Evolutionary conservation across 2,888 invertebrate genomes (phyloP).

Genomic region (Ophion costatus): DNA sequence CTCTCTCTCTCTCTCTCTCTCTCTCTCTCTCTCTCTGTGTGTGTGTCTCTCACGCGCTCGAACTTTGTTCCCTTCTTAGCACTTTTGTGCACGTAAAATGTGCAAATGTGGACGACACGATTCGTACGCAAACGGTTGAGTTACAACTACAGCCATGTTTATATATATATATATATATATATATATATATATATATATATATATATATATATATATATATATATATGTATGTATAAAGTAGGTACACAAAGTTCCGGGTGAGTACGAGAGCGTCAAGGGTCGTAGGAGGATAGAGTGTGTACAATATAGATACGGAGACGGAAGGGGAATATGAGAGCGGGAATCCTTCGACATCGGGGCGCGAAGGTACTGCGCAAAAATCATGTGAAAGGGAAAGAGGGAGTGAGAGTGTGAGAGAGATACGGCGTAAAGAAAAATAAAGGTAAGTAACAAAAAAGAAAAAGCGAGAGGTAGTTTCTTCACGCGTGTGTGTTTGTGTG

Average conservation of each 20-base stretch:
- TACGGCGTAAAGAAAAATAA: slow-evolving; percentile 18
- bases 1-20: slow-evolving; percentile 48
- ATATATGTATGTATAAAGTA: slow-evolving; percentile 37
- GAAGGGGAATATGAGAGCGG: slow-evolving; percentile 43
- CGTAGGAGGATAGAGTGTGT: slow-evolving; percentile 8
- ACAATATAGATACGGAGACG: background rate
- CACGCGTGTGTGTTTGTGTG: background rate
- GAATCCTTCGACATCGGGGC: background rate
- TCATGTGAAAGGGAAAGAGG: slow-evolving; percentile 44
- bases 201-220: too few relatives aligned
- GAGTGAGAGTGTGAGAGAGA: slow-evolving; percentile 48
- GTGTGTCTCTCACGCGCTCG: slow-evolving; percentile 1
- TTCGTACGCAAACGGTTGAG: slow-evolving; percentile 76
- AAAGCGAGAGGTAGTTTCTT: slow-evolving; percentile 4
- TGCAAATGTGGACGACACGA: slow-evolving; percentile 75
- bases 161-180: slow-evolving; percentile 69
- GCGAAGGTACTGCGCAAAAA: slow-evolving; percentile 7
- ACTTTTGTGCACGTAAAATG: slow-evolving; percentile 71
- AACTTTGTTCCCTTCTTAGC: slow-evolving; percentile 21
- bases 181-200: too few relatives aligned
- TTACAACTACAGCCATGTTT: slow-evolving; percentile 69
- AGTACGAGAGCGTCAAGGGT: background rate
- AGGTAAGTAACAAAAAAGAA: slow-evolving; percentile 36
- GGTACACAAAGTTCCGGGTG: background rate
- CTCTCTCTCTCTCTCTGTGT: slow-evolving; percentile 3